Evolutionary conservation across 2,797 vertebrate genomes (phyloP).

Genomic region (Pangasius mekongensis): DNA sequence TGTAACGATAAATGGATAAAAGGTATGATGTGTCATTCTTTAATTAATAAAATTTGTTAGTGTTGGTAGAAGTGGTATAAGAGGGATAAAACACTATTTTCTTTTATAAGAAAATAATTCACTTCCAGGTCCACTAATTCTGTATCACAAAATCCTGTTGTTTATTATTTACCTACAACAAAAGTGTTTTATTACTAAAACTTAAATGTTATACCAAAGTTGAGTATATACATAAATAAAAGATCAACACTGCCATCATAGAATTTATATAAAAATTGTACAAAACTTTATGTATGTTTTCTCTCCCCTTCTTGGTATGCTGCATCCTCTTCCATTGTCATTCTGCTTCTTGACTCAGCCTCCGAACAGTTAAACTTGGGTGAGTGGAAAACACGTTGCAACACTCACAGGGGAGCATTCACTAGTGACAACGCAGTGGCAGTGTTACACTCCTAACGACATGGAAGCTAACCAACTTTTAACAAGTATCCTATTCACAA

Average conservation of each 20-base stretch:
- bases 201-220: neutral
- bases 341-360: slow-evolving; percentile 15
- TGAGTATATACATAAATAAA: neutral
- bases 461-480: slow-evolving; percentile 72
- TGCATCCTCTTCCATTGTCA: neutral
- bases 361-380: slow-evolving; percentile 47
- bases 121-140: neutral
- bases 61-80: neutral
- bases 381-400: slow-evolving; percentile 62
- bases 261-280: neutral
- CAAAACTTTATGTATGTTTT: neutral
- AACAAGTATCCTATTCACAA: slow-evolving; percentile 74
- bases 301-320: neutral
- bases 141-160: neutral
- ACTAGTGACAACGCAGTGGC: slow-evolving; percentile 61
- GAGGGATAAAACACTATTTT: neutral
- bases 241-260: neutral
- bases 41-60: neutral
- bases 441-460: slow-evolving; percentile 66
- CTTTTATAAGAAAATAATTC: neutral
- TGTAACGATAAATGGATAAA: neutral
- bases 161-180: neutral
- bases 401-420: slow-evolving; percentile 60
- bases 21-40: neutral
- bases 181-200: neutral